A percentile compares a stretch with the other conserved stretches of the same genome.
Conservation (phyloP, 1,140 invertebrate species). For the Drosophila kurseongensis region DNA sequence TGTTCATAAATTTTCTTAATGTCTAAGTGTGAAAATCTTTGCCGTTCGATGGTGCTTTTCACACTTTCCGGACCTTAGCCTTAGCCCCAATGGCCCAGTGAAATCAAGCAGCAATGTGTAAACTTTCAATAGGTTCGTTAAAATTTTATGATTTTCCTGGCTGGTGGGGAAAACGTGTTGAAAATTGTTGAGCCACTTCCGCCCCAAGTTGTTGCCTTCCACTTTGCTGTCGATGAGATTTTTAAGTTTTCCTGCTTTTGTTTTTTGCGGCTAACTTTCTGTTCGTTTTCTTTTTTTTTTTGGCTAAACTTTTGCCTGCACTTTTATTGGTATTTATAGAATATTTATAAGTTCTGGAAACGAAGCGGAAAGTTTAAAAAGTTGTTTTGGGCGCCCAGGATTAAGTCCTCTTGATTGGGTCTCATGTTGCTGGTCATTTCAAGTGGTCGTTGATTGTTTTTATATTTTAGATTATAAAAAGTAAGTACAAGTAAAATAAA, state of each 20-base stretch:
- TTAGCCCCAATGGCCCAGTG: conserved; percentile 32
- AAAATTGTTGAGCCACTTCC: conserved; percentile 81
- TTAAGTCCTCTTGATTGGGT: conserved; percentile 20
- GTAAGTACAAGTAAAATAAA: background rate
- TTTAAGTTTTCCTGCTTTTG: conserved; percentile 54
- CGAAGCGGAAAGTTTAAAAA: conserved; percentile 9
- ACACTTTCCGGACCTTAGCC: conserved; percentile 68
- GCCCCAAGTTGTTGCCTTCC: conserved; percentile 46
- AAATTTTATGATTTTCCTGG: conserved; percentile 83
- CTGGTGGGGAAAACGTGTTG: conserved; percentile 69
- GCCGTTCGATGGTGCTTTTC: conserved; percentile 84
- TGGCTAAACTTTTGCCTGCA: conserved; percentile 56
- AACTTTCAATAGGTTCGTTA: conserved; percentile 84
- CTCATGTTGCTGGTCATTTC: conserved; percentile 17
- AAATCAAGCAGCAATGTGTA: conserved; percentile 83
- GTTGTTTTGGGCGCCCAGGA: background rate
- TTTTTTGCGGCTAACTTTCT: conserved; percentile 44
- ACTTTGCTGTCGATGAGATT: conserved; percentile 52
- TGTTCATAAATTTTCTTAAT: conserved; percentile 79
- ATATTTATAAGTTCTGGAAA: conserved; percentile 63
- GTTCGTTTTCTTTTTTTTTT: conserved; percentile 19
- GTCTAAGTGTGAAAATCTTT: conserved; percentile 84
- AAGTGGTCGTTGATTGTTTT: conserved; percentile 1
- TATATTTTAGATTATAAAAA: background rate
- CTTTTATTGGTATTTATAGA: conserved; percentile 70